phyloP scores from a whole-genome alignment of 92 coral and sea anemone species.

The Epizoanthus rinbou region DNA sequence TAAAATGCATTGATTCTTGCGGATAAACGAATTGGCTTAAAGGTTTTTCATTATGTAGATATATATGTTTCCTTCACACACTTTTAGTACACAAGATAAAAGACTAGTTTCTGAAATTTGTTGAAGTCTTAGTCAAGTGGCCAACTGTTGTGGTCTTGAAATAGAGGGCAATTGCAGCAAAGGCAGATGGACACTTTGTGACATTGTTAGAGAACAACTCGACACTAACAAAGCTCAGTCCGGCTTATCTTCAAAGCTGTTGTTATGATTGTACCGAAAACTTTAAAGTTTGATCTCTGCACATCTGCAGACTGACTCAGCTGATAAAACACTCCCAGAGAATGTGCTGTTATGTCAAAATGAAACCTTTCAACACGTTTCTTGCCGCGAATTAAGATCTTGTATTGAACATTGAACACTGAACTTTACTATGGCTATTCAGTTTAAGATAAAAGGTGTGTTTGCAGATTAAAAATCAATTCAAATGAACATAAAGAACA shows the following conservation, averaged over 20 bases:
- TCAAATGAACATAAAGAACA: not conserved
- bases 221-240: not conserved
- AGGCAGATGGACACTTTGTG: not conserved
- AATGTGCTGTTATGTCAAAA: not conserved
- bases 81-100: too few relatives aligned
- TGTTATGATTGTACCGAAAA: not conserved
- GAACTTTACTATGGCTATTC: not conserved
- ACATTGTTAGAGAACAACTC: not conserved
- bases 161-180: not conserved
- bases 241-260: not conserved
- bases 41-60: too few relatives aligned
- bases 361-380: not conserved
- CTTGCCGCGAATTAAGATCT: not conserved
- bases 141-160: too few relatives aligned
- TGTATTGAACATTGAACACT: not conserved
- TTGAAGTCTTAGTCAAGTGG: too few relatives aligned
- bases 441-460: not conserved
- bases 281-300: not conserved
- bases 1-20: too few relatives aligned
- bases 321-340: constrained; percentile 15
- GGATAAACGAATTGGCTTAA: too few relatives aligned
- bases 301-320: constrained; percentile 8
- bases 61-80: too few relatives aligned
- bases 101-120: too few relatives aligned
- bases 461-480: not conserved